These are phyloP conservation scores for Kryphioiulus occultus DNA, from an alignment of 2,888 invertebrate species.

Conservation along the genomic window DNA sequence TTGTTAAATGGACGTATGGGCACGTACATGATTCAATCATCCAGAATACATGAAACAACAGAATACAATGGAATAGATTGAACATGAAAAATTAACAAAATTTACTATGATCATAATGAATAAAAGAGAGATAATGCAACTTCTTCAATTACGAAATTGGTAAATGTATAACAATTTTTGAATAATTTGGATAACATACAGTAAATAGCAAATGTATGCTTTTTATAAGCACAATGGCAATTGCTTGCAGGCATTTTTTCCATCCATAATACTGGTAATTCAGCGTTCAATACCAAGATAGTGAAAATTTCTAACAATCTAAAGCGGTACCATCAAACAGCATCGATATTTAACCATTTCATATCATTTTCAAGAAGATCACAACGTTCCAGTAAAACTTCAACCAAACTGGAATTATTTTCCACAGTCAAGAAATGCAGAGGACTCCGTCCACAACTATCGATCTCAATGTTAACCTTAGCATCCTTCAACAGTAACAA, in stretches of 20 bases:
- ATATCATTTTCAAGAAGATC: background rate
- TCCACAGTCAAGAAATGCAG: background rate
- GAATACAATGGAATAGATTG: no score
- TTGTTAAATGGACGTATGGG: no score
- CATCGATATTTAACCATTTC: background rate
- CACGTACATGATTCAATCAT: no score
- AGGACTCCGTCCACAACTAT: background rate
- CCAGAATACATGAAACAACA: no score
- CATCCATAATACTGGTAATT: background rate
- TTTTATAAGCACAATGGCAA: no score
- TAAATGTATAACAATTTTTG: no score
- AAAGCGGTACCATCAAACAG: background rate
- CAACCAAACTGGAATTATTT: background rate
- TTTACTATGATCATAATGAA: no score
- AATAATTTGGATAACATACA: no score
- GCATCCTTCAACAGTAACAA: background rate
- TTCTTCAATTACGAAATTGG: no score
- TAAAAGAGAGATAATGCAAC: no score
- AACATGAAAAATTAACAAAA: no score
- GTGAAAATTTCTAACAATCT: background rate
- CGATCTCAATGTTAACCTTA: background rate
- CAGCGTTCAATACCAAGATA: background rate
- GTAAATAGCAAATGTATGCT: no score
- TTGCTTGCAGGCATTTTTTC: background rate
- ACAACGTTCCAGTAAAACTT: background rate